Evolutionary conservation across 2,113 vertebrate genomes (phyloP).

Genomic region (Malurus alboscapulatus): DNA sequence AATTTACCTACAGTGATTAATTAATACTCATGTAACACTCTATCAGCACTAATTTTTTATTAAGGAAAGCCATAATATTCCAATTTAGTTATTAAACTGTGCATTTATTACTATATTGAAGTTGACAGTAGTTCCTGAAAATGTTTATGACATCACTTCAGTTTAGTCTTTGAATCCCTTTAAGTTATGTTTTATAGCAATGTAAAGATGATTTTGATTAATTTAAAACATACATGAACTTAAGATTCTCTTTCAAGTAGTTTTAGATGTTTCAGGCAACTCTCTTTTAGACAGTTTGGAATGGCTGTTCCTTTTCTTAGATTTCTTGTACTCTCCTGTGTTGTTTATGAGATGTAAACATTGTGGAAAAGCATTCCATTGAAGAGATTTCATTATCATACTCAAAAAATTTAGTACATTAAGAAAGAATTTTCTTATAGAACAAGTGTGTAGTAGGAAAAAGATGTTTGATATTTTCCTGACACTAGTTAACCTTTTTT

Average conservation of each 20-base stretch:
- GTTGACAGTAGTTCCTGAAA: conserved; percentile 62
- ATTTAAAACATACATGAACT: background rate
- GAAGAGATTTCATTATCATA: background rate
- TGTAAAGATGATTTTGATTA: background rate
- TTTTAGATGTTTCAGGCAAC: background rate
- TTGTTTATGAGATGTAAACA: background rate
- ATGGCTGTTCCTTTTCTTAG: background rate
- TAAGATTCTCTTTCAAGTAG: background rate
- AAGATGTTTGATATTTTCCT: background rate
- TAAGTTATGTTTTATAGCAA: background rate
- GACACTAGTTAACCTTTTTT: background rate
- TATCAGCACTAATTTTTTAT: conserved; percentile 53
- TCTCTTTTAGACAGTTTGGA: background rate
- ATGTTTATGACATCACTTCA: conserved; percentile 55
- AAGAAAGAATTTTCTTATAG: background rate
- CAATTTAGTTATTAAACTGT: conserved; percentile 66
- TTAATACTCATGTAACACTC: conserved; percentile 54
- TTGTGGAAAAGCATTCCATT: background rate
- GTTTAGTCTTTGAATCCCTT: conserved; percentile 29
- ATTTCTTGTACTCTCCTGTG: background rate
- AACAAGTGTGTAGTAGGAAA: background rate
- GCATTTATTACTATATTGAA: conserved; percentile 48
- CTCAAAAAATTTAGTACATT: background rate
- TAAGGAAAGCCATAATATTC: conserved; percentile 65
- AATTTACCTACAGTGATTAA: conserved; percentile 68